These are phyloP conservation scores for Leptinotarsa rubiginosa DNA, from an alignment of 2,888 invertebrate species.

Conservation along the genomic window DNA sequence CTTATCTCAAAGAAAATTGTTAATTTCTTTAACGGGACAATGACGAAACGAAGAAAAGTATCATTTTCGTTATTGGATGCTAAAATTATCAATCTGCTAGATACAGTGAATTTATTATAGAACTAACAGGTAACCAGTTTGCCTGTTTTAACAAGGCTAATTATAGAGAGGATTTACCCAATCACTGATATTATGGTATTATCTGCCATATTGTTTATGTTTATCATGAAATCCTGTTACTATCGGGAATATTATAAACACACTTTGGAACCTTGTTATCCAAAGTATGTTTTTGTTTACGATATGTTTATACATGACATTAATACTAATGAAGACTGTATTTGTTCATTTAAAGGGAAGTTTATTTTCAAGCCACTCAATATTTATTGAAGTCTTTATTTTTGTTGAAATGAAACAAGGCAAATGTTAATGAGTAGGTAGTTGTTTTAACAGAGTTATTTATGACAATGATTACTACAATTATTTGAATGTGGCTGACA, in stretches of 20 bases:
- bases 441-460: too few species aligned
- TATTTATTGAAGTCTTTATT: not conserved
- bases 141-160: not conserved
- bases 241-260: constrained; percentile 9
- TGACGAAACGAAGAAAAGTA: not conserved
- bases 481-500: too few species aligned
- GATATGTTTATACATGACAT: constrained; percentile 9
- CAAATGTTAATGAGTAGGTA: too few species aligned
- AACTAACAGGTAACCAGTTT: too few species aligned
- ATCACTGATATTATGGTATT: not conserved
- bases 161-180: constrained; percentile 2
- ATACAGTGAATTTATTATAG: too few species aligned
- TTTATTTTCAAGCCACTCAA: not conserved
- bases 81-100: not conserved
- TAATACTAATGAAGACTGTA: constrained; percentile 4
- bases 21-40: not conserved
- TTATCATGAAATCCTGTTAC: constrained; percentile 15
- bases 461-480: too few species aligned
- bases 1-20: not conserved
- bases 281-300: constrained; percentile 10
- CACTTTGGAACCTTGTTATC: constrained; percentile 12
- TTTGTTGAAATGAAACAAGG: not conserved
- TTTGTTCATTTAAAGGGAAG: not conserved
- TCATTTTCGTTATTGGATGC: not conserved
- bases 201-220: constrained; percentile 15